Conservation (phyloP, 2,888 invertebrate genomes). For the Himalopsyche japonica region DNA sequence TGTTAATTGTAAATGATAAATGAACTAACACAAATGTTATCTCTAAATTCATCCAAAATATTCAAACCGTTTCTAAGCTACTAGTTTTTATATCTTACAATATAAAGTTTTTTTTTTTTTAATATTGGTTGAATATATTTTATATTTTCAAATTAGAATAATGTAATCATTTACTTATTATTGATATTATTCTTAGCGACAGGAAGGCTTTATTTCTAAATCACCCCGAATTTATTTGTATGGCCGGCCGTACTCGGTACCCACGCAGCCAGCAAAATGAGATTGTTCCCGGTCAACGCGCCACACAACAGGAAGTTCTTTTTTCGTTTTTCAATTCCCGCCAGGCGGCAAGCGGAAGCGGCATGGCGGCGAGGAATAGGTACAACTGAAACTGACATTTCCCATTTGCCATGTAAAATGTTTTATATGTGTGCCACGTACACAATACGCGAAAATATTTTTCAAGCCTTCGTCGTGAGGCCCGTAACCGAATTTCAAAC, state of each 20-base stretch:
- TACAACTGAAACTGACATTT: slow-evolving; percentile 40
- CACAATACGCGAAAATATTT: slow-evolving; percentile 1
- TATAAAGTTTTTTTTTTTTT: no score
- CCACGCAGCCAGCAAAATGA: slow-evolving; percentile 34
- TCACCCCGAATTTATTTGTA: not conserved
- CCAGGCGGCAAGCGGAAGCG: slow-evolving; percentile 37
- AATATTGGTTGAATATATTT: no score
- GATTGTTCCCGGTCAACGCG: slow-evolving; percentile 41
- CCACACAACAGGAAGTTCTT: slow-evolving; percentile 29
- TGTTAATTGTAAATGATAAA: no score
- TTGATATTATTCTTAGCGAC: no score
- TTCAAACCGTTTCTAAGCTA: no score
- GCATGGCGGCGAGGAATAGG: slow-evolving; percentile 36
- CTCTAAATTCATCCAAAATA: no score
- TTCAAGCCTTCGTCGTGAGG: not conserved
- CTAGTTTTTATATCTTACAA: no score
- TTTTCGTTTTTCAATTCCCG: slow-evolving; percentile 34
- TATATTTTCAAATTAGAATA: no score
- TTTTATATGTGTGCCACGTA: slow-evolving; percentile 33
- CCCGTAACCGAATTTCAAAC: slow-evolving; percentile 8
- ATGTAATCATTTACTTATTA: no score
- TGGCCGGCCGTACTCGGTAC: slow-evolving; percentile 21
- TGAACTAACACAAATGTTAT: no score
- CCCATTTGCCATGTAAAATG: slow-evolving; percentile 41
- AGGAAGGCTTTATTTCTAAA: not conserved